A percentile compares a stretch with the other conserved stretches of the same genome.
phyloP scores from a whole-genome alignment of 2,113 vertebrate genomes.

The Girardinichthys multiradiatus region DNA sequence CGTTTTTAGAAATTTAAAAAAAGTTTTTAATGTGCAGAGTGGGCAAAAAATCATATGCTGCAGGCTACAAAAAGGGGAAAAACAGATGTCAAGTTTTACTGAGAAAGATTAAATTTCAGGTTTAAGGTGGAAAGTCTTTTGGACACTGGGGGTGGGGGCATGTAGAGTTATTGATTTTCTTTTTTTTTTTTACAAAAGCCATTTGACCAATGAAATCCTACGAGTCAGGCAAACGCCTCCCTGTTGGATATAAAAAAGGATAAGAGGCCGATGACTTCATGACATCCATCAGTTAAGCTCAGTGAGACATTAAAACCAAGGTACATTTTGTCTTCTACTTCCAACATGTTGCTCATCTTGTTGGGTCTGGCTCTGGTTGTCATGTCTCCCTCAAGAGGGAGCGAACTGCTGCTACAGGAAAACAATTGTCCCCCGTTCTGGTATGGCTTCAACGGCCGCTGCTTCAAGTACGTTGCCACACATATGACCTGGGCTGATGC shows the following conservation, averaged over 20 bases:
- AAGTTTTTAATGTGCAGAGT: too few species aligned
- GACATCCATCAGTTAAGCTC: neutral
- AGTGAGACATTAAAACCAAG: neutral
- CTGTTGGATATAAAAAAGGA: neutral
- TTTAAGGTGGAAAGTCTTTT: neutral
- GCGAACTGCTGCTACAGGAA: neutral
- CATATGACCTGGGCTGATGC: slow-evolving; percentile 33
- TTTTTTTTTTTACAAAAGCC: neutral
- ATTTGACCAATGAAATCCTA: neutral
- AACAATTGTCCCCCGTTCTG: slow-evolving; percentile 40
- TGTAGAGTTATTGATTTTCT: neutral
- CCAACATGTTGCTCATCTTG: neutral
- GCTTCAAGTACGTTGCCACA: slow-evolving; percentile 26
- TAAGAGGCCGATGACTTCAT: neutral
- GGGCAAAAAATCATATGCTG: too few species aligned
- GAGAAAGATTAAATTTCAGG: neutral
- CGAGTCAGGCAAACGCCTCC: neutral
- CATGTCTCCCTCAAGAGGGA: slow-evolving; percentile 1
- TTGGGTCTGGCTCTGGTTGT: slow-evolving; percentile 28
- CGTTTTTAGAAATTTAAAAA: too few species aligned
- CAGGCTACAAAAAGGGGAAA: too few species aligned
- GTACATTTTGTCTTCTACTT: neutral
- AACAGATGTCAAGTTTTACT: too few species aligned
- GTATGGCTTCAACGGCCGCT: slow-evolving; percentile 23
- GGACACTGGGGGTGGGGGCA: neutral